Evolutionary conservation across 2,113 vertebrate species (phyloP), one percentile per base, ranked within the genome.

Genomic region (Arenaria interpres): DNA sequence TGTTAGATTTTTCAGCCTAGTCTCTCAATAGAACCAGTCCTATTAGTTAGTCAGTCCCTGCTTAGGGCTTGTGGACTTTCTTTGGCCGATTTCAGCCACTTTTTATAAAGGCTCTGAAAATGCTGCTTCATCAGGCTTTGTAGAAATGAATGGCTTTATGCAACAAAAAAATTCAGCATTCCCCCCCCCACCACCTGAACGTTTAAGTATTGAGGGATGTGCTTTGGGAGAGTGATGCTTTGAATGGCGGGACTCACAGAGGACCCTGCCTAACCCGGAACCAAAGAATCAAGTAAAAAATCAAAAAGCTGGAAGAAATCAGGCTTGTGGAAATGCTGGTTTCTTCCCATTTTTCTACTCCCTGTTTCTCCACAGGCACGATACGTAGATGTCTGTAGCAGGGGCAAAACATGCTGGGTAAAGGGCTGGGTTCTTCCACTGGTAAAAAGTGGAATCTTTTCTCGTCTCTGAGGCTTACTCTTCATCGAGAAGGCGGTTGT

Each of bases 151-250:
- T 14, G 60, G 12, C 12, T 60, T 10, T 4, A 27, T 6, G 32
- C 5, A 8, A 16, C 45, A 56, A 20, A 18, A 18, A 30, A 53
- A 22, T 22, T 50, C 48, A 24, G 5, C 2, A 2, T 88, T 68
- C 14, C 10, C 23, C 21, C 2, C 4, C 22, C 2, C 54, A 21
- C 20, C 6, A 0, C 10, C 25, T 30, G 27, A 3, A 12, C 5
- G 25, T 45, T 78, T 4, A 2, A 13, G 37, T 27, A 9, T 43
- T 0, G 4, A 14, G 0, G 1, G 23, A 14, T 4, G 7, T 7
- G 17, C 15, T 72, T 50, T 43, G 45, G 43, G 46, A 12, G 46
- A 41, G 27, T 0, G n/a, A 9, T 54, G 57, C 16, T 78, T 30
- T 30, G 32, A 62, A 7, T 6, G 41, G 41, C 35, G 45, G 45